Percentiles rank a stretch among this genome's conserved stretches.
Evolutionary conservation across 2,888 invertebrate genomes (phyloP).

Genomic region (Cryptus viduatorius): DNA sequence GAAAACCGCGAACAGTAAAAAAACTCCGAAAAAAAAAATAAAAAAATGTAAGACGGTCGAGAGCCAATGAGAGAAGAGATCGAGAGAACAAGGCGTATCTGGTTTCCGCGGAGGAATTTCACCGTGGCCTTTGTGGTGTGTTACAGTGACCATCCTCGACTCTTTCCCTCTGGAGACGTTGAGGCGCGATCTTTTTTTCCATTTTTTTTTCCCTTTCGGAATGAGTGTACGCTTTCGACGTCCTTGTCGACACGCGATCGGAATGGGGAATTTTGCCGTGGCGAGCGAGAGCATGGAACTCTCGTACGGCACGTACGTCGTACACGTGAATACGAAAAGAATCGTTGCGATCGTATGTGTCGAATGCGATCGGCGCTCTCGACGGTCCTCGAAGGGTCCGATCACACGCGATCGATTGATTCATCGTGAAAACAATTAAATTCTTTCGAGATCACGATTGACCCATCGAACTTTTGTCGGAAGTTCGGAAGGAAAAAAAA

Average conservation of each 20-base stretch:
- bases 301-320: conserved; percentile 38
- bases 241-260: conserved; percentile 67
- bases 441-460: not conserved
- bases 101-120: conserved; percentile 62
- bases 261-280: conserved; percentile 60
- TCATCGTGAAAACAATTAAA: not conserved
- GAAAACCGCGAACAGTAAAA: too few species aligned
- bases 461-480: not conserved
- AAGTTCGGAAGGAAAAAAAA: not conserved
- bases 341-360: conserved; percentile 34
- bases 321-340: conserved; percentile 9
- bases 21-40: not conserved
- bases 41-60: conserved; percentile 34
- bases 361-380: conserved; percentile 24
- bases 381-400: not conserved
- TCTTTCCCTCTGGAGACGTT: conserved; percentile 39
- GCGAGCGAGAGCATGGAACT: conserved; percentile 48
- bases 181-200: conserved; percentile 44
- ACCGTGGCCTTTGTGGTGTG: conserved; percentile 58
- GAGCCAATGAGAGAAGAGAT: conserved; percentile 23
- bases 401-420: conserved; percentile 8
- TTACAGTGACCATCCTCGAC: conserved; percentile 55
- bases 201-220: conserved; percentile 32
- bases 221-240: conserved; percentile 64
- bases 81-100: conserved; percentile 49